These are phyloP conservation scores for Trogon surrucura DNA, from an alignment of 2,113 vertebrate species.

Conservation along the genomic window DNA sequence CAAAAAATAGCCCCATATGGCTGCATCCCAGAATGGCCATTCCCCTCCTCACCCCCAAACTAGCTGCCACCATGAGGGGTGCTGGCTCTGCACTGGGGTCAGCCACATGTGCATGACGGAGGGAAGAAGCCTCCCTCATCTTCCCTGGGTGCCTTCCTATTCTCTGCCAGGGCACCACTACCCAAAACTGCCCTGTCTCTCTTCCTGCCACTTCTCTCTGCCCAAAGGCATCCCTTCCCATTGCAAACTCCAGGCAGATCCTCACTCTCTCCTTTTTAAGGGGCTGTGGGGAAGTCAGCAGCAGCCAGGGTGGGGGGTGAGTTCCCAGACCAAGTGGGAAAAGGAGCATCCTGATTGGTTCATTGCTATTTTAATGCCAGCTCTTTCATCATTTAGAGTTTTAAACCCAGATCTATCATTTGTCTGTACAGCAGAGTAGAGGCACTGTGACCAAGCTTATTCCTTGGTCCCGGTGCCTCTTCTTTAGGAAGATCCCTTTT, in stretches of 20 bases:
- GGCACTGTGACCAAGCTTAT: neutral
- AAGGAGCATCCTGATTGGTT: neutral
- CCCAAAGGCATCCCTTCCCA: neutral
- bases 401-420: neutral
- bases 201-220: neutral
- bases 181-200: neutral
- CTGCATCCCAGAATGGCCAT: rapidly evolving
- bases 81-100: neutral
- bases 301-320: neutral
- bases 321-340: neutral
- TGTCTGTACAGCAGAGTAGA: neutral
- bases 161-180: neutral
- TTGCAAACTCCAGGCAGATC: neutral
- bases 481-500: neutral
- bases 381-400: neutral
- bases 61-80: rapidly evolving
- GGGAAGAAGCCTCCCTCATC: neutral
- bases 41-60: neutral
- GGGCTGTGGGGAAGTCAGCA: neutral
- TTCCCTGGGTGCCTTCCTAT: neutral
- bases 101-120: neutral
- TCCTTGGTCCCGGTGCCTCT: neutral
- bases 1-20: neutral
- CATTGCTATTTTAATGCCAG: neutral
- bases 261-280: rapidly evolving